phyloP scores from a whole-genome alignment of 2,113 vertebrate genomes.

The Garra rufa region DNA sequence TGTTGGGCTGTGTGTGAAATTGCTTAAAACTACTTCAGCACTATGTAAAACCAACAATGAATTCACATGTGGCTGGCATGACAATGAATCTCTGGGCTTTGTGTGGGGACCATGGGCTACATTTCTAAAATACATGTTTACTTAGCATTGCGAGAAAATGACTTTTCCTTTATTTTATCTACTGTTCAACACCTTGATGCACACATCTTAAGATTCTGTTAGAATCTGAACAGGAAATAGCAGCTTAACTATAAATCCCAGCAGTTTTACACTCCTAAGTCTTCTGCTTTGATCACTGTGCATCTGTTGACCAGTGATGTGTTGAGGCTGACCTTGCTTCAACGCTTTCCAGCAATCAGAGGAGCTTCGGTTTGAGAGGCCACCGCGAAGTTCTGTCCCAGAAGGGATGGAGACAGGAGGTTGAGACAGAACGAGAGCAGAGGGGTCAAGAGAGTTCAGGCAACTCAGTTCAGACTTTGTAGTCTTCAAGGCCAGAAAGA shows the following conservation, averaged over 20 bases:
- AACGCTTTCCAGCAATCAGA: background rate
- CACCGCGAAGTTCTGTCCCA: background rate
- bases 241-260: constrained; percentile 7
- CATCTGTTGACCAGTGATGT: constrained; percentile 31
- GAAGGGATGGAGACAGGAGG: background rate
- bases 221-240: constrained; percentile 21
- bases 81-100: background rate
- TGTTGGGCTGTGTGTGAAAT: constrained; percentile 49
- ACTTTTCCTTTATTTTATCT: background rate
- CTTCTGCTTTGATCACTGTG: constrained; percentile 20
- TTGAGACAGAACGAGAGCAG: background rate
- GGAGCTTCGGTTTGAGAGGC: constrained; percentile 15
- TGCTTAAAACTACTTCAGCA: constrained; percentile 8
- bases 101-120: background rate
- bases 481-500: constrained; percentile 2
- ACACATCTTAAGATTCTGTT: background rate
- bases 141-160: background rate
- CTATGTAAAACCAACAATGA: constrained; percentile 3
- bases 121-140: background rate
- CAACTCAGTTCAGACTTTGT: background rate
- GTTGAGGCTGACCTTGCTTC: constrained; percentile 2
- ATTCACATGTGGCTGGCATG: constrained; percentile 4
- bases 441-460: constrained; percentile 21
- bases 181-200: background rate
- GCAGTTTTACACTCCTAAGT: constrained; percentile 1